These are phyloP conservation scores for Arge pagana DNA, from an alignment of 2,888 invertebrate species.

Conservation along the genomic window DNA sequence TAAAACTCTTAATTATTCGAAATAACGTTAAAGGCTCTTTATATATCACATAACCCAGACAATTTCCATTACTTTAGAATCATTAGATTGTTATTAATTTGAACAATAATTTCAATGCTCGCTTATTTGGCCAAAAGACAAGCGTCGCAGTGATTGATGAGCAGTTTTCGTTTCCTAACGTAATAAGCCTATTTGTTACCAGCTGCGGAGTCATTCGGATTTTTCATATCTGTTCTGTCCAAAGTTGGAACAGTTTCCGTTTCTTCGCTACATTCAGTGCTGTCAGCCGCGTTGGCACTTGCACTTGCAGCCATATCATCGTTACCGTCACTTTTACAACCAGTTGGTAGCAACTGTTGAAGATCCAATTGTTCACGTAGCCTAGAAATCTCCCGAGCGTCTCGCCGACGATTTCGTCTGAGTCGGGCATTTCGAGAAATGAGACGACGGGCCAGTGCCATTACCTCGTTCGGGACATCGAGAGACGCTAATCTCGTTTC, in stretches of 20 bases:
- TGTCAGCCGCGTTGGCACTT: constrained; percentile 47
- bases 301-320: constrained; percentile 19
- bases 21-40: constrained; percentile 50
- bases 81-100: constrained; percentile 19
- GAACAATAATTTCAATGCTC: constrained; percentile 17
- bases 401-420: constrained; percentile 38
- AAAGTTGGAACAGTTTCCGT: constrained; percentile 33
- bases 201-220: constrained; percentile 27
- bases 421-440: constrained; percentile 34
- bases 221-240: constrained; percentile 29
- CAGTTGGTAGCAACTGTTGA: constrained; percentile 32
- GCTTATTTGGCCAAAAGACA: constrained; percentile 34
- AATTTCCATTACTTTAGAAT: constrained; percentile 35
- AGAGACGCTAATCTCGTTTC: constrained; percentile 43
- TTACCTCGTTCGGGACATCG: constrained; percentile 45
- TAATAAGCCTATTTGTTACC: constrained; percentile 45
- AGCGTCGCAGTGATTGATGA: constrained; percentile 44
- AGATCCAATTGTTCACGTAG: constrained; percentile 43
- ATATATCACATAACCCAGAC: constrained; percentile 53
- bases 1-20: constrained; percentile 43
- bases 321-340: constrained; percentile 25
- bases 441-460: constrained; percentile 40
- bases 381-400: constrained; percentile 46
- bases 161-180: constrained; percentile 25
- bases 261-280: constrained; percentile 47